phyloP scores from a whole-genome alignment of 2,888 invertebrate species.

The Synanthedon andrenaeformis region DNA sequence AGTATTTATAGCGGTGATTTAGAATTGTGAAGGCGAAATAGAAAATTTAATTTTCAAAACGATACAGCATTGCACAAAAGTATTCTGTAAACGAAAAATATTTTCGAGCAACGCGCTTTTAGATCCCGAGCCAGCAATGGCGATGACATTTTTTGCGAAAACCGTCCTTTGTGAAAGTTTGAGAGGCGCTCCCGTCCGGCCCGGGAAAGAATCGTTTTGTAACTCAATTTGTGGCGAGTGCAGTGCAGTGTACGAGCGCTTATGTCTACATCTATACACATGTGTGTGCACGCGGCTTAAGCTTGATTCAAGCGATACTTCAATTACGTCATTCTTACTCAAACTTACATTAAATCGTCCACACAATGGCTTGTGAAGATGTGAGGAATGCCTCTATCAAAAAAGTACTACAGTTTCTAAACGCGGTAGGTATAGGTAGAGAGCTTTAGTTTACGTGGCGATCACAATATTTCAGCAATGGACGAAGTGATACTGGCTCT shows the following conservation, averaged over 20 bases:
- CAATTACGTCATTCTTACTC: neutral
- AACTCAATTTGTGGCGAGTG: slow-evolving; percentile 59
- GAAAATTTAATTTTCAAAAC: too few species aligned
- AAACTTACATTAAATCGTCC: neutral
- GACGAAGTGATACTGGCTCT: too few species aligned
- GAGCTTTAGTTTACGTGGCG: too few species aligned
- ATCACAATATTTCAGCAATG: too few species aligned
- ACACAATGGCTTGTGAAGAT: too few species aligned
- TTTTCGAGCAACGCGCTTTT: neutral
- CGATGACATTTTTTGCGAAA: slow-evolving; percentile 8
- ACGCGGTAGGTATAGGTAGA: too few species aligned
- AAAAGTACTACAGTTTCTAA: too few species aligned
- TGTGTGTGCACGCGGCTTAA: neutral
- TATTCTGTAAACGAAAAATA: neutral
- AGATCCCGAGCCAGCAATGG: neutral
- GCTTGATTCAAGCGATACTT: neutral
- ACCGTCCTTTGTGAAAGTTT: slow-evolving; percentile 43
- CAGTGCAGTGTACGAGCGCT: slow-evolving; percentile 21
- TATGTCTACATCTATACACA: slow-evolving; percentile 2
- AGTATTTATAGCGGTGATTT: too few species aligned
- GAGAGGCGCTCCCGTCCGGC: slow-evolving; percentile 34
- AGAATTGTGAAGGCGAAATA: too few species aligned
- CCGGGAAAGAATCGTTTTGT: slow-evolving; percentile 58
- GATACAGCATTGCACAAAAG: neutral
- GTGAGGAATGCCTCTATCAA: too few species aligned